Base-by-base conservation (phyloP, 2,888 invertebrate genomes). In the Drosophila austrosaltans region DNA sequence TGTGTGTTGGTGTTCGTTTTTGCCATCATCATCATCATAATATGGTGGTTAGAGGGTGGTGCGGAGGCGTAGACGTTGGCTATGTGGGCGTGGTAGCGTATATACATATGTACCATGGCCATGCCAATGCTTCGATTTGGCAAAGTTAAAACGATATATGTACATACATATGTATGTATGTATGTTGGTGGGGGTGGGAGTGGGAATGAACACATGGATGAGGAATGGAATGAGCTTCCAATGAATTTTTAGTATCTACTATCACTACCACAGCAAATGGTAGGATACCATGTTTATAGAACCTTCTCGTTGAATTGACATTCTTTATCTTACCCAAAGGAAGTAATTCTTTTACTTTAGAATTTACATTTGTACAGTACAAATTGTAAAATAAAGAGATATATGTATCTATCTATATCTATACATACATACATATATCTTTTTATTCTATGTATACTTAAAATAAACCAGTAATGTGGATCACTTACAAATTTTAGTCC, bases 11-110 rank as follows among this genome's bases (percentile, higher is more conserved):
- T 44, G 58, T 8, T 39, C 44, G 60, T 48, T 61, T 64, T 70
- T 42, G 36, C 58, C 57, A 76, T 66, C 58, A 59, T 59, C 58
- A 59, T 59, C 58, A 59, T 59, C 58, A 58, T 61, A 54, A 67
- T 63, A 44, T 58, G 59, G 56, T 44, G 69, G 66, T 30, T 42
- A 39, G 40, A 53, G 60, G 66, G 67, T 57, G 53, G 25, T 64
- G 56, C n/a, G 30, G 20, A 36, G 36, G 40, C 25, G 25, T 3
- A 12, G n/a, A n/a, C 12, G 40, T n/a, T 8, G 40, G n/a, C 12
- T 25, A 25, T 58, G 39, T 58, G 58, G 58, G 58, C 58, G 58
- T 59, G 58, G 58, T 40, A 59, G 22, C 4, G 22, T 25, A 25
- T 48, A 48, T 25, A 25, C 25, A 48, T n/a, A 40, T n/a, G n/a